Conservation (phyloP, 2,888 invertebrate genomes). For the Metalampra italica region DNA sequence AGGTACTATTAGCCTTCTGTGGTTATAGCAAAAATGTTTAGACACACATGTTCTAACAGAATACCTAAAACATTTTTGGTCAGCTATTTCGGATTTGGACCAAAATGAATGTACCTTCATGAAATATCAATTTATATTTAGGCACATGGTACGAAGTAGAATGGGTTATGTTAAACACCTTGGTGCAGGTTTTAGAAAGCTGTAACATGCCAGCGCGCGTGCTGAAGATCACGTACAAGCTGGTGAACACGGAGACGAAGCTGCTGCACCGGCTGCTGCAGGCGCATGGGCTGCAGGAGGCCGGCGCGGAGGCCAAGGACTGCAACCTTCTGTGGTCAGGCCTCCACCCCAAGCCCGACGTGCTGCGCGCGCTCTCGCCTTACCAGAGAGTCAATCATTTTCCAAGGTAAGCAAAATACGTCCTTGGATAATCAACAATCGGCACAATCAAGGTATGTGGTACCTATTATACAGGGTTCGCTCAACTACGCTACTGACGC, state of each 20-base stretch:
- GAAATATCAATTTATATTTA: too few species aligned
- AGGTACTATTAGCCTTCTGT: too few species aligned
- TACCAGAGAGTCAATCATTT: conserved; percentile 98
- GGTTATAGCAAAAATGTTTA: too few species aligned
- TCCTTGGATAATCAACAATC: too few species aligned
- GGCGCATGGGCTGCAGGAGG: conserved; percentile 87
- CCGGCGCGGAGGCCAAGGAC: conserved; percentile 78
- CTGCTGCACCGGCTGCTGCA: conserved; percentile 85
- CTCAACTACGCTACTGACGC: too few species aligned
- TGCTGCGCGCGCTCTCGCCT: conserved; percentile 87
- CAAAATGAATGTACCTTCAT: too few species aligned
- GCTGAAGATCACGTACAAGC: conserved; percentile 87
- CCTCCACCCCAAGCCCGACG: conserved; percentile 93
- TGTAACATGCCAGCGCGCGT: conserved; percentile 81
- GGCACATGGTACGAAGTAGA: too few species aligned
- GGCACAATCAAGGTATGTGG: background rate
- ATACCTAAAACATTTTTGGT: too few species aligned
- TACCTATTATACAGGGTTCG: too few species aligned
- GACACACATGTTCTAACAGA: too few species aligned
- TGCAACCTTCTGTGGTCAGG: conserved; percentile 96
- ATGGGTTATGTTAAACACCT: background rate
- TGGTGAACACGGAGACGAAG: conserved; percentile 89
- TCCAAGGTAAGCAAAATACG: conserved; percentile 80
- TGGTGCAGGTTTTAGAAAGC: conserved; percentile 61
- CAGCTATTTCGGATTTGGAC: too few species aligned